Conservation (phyloP, 2,797 vertebrate species). For the Sebastes kiyomatsui region DNA sequence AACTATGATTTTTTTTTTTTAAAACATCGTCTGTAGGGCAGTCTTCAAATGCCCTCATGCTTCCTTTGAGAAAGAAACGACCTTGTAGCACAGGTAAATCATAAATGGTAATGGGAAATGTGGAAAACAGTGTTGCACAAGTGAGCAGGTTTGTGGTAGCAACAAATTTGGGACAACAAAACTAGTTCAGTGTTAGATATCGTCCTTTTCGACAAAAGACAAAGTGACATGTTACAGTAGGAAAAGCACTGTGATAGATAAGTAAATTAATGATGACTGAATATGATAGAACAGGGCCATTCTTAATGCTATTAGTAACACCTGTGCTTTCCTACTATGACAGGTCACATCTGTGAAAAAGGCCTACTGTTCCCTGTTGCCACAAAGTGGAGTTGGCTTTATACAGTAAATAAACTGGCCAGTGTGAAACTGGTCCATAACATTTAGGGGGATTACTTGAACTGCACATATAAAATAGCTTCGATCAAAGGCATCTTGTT, state of each 20-base stretch:
- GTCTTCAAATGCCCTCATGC: neutral
- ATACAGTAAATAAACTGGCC: neutral
- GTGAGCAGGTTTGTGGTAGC: neutral
- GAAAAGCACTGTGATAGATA: neutral
- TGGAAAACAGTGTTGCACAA: neutral
- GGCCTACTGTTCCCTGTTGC: neutral
- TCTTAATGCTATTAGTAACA: too few relatives aligned
- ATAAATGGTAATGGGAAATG: neutral
- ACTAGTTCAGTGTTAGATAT: neutral
- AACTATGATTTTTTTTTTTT: neutral
- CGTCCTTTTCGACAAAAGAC: neutral
- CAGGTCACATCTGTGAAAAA: neutral
- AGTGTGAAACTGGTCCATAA: neutral
- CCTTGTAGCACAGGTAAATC: neutral
- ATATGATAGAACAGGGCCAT: neutral
- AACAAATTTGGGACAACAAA: neutral
- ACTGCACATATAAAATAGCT: neutral
- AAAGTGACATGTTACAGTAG: neutral
- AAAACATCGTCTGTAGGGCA: neutral
- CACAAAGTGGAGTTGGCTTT: neutral
- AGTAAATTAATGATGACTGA: neutral
- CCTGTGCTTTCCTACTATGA: neutral
- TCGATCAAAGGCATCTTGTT: neutral
- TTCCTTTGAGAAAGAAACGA: neutral
- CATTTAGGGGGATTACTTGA: neutral